phyloP scores from a whole-genome alignment of 2,113 vertebrate species.

The Eulemur rufifrons region DNA sequence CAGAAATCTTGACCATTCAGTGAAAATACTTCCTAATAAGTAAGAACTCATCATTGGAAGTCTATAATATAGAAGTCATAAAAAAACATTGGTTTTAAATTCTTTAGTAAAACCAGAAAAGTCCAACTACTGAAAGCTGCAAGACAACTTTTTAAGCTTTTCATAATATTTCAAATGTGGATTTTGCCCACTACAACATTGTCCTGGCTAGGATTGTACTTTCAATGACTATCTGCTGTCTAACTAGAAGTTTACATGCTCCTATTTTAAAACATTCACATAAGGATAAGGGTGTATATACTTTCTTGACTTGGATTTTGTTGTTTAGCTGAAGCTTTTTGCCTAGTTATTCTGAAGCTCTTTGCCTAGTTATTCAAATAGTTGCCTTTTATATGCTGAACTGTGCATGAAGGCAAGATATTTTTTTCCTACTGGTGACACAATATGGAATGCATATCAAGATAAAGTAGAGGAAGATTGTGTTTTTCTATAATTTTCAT shows the following conservation, averaged over 20 bases:
- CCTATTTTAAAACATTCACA: conserved; percentile 47
- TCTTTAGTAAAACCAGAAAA: conserved; percentile 37
- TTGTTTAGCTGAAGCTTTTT: conserved; percentile 35
- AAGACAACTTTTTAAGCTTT: conserved; percentile 44
- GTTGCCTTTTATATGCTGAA: conserved; percentile 49
- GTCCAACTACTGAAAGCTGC: not conserved
- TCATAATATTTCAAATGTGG: not conserved
- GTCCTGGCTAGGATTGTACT: not conserved
- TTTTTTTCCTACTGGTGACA: conserved; percentile 56
- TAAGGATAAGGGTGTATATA: conserved; percentile 9
- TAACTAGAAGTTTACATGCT: not conserved
- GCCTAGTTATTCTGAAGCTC: conserved; percentile 46
- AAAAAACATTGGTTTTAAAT: not conserved
- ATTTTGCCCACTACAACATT: not conserved
- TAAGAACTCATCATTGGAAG: not conserved
- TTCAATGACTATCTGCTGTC: not conserved
- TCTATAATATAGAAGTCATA: not conserved
- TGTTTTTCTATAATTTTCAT: conserved; percentile 67
- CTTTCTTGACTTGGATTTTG: conserved; percentile 40
- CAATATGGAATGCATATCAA: conserved; percentile 68
- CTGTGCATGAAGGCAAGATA: conserved; percentile 20
- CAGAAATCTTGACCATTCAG: not conserved
- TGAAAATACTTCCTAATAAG: not conserved
- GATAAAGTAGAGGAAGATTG: conserved; percentile 43
- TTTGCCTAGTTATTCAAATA: conserved; percentile 60